These are phyloP conservation scores for Dromaius novaehollandiae DNA, from an alignment of 2,113 vertebrate species.

Conservation along the genomic window DNA sequence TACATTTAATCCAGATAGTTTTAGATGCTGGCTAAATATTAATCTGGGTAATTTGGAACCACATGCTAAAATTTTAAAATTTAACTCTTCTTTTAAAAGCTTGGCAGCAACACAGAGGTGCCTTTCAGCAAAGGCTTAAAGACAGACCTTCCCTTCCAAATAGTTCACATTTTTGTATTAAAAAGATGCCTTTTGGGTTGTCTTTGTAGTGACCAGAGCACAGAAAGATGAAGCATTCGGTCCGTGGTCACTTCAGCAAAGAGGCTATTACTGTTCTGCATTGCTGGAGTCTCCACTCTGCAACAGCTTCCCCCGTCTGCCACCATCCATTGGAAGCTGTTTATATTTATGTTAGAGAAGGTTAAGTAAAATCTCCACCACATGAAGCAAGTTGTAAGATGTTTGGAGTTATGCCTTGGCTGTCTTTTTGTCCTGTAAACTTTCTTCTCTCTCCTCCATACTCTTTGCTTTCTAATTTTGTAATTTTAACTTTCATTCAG, in stretches of 20 bases:
- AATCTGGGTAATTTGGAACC: neutral
- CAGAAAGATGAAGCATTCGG: neutral
- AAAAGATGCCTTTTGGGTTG: neutral
- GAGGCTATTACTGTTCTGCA: neutral
- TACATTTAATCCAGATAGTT: neutral
- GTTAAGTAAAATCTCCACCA: neutral
- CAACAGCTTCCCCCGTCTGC: neutral
- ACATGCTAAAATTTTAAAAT: neutral
- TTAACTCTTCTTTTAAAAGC: neutral
- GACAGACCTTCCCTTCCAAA: neutral
- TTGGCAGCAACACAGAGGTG: neutral
- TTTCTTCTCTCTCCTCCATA: neutral
- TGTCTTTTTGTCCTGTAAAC: neutral
- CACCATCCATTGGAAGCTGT: neutral
- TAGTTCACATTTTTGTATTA: neutral
- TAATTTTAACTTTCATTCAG: neutral
- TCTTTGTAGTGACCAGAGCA: neutral
- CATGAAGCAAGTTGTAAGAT: neutral
- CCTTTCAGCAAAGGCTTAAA: neutral
- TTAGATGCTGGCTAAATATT: constrained; percentile 31
- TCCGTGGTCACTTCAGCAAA: neutral
- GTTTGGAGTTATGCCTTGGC: neutral
- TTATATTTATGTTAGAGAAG: neutral
- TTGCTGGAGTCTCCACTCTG: neutral
- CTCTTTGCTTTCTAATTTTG: neutral